Conservation (phyloP, 2,113 vertebrate genomes). For the Vidua chalybeata region DNA sequence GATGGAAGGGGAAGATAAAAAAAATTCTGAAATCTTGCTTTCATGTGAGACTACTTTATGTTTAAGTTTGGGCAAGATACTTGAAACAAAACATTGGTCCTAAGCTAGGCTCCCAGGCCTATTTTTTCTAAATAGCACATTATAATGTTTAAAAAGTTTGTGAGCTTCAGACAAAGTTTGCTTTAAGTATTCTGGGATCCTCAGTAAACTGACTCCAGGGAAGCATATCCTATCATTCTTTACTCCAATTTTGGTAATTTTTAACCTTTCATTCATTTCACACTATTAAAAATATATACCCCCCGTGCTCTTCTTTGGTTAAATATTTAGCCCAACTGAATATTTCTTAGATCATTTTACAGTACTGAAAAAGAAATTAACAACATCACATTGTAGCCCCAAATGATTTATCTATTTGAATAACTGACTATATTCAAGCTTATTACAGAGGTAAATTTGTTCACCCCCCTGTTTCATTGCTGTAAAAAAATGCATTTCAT, state of each 20-base stretch:
- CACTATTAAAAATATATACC: background rate
- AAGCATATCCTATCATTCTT: background rate
- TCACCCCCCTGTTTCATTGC: background rate
- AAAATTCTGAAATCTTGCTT: background rate
- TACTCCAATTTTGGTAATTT: background rate
- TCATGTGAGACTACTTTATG: background rate
- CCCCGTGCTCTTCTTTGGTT: background rate
- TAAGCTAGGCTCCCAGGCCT: background rate
- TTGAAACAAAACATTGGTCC: background rate
- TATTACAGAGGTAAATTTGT: background rate
- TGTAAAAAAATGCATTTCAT: background rate
- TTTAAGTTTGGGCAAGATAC: background rate
- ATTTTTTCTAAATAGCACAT: background rate
- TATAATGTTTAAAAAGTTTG: background rate
- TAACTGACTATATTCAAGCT: background rate
- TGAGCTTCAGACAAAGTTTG: background rate
- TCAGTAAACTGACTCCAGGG: background rate
- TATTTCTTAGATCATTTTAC: background rate
- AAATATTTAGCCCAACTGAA: background rate
- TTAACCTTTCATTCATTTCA: background rate
- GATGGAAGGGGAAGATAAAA: background rate
- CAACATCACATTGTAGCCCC: background rate
- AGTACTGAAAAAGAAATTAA: background rate
- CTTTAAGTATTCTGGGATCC: background rate
- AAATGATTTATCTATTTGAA: background rate